Percentiles rank a stretch among this genome's conserved stretches.
phyloP scores from a whole-genome alignment of 2,888 invertebrate species.

The Formica aserva region DNA sequence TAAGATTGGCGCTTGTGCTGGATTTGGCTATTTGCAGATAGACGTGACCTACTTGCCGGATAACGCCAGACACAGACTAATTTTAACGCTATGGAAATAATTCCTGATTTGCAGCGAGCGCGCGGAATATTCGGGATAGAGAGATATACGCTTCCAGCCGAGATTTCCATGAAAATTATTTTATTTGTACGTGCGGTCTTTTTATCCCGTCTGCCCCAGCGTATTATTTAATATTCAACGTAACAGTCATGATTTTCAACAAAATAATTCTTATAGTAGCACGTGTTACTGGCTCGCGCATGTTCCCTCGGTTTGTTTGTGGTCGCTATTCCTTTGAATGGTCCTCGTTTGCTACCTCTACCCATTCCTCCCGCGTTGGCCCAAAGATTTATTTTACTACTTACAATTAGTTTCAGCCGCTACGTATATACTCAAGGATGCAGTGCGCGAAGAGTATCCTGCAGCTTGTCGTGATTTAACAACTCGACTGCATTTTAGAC shows the following conservation, averaged over 20 bases:
- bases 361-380: constrained; percentile 41
- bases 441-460: constrained; percentile 50
- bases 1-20: constrained; percentile 40
- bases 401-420: constrained; percentile 76
- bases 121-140: neutral
- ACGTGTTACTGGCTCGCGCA: constrained; percentile 5
- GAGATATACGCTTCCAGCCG: neutral
- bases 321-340: constrained; percentile 46
- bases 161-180: neutral
- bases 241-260: constrained; percentile 27
- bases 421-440: constrained; percentile 51
- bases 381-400: constrained; percentile 77
- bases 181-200: neutral
- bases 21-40: constrained; percentile 46
- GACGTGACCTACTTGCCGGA: constrained; percentile 38
- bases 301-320: constrained; percentile 20
- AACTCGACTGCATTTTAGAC: constrained; percentile 36
- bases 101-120: neutral
- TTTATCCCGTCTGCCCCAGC: neutral
- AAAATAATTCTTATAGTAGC: constrained; percentile 31
- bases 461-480: constrained; percentile 63
- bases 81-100: constrained; percentile 32
- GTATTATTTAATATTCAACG: neutral
- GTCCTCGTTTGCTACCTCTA: constrained; percentile 39
- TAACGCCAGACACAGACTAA: constrained; percentile 26